Evolutionary conservation across 2,113 vertebrate species (phyloP).

Genomic region (Mustela lutreola): DNA sequence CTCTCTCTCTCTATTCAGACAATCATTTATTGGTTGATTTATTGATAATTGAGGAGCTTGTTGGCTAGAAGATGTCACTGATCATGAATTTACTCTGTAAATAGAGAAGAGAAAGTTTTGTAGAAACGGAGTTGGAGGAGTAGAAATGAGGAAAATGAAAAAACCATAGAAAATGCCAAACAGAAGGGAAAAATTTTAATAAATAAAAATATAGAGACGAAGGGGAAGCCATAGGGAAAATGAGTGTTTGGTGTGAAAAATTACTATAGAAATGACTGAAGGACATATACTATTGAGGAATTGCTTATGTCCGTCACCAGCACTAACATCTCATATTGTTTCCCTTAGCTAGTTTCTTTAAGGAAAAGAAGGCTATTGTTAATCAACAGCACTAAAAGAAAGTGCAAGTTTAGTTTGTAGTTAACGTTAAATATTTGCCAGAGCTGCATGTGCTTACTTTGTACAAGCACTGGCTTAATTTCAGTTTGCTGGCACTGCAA

Average conservation of each 20-base stretch:
- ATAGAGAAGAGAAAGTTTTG: background rate
- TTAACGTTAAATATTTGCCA: background rate
- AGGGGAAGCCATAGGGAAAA: background rate
- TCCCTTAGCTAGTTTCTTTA: conserved; percentile 25
- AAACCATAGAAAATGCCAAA: conserved; percentile 7
- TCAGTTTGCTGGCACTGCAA: background rate
- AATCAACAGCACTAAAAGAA: background rate
- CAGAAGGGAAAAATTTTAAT: conserved; percentile 19
- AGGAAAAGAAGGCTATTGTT: background rate
- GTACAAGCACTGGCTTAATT: background rate
- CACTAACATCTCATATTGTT: background rate
- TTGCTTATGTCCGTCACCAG: background rate
- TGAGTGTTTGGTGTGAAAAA: background rate
- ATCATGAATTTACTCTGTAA: conserved; percentile 1
- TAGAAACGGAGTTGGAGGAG: conserved; percentile 21
- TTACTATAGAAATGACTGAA: background rate
- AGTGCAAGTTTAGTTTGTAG: background rate
- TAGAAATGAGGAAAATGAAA: background rate
- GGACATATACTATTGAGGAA: background rate
- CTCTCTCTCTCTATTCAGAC: background rate
- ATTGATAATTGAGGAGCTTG: background rate
- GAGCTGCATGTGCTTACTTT: background rate
- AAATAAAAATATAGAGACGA: conserved; percentile 1
- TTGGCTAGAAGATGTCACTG: background rate
- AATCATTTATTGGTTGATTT: conserved; percentile 23